Base-by-base conservation (phyloP, 2,113 vertebrate genomes). In the Tachuris rubrigastra region DNA sequence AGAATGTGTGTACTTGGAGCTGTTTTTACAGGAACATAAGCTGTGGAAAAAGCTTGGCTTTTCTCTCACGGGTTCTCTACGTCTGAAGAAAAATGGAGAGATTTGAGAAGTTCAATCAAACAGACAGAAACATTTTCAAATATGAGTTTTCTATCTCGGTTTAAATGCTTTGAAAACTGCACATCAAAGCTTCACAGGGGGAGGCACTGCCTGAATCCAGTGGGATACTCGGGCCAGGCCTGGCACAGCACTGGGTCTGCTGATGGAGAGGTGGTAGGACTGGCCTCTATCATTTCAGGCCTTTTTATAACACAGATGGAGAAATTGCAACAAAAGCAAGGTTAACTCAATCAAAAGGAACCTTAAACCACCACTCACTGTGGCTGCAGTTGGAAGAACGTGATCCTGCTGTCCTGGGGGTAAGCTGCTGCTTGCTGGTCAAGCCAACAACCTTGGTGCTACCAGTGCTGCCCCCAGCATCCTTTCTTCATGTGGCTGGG, bases 11-110 rank as follows among this genome's bases (percentile, higher is more conserved):
- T 95, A 97, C 93, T 97, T 91, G 93, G 94, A 97, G 90, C 79
- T 97, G 97, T 97, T 97, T 97, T 96, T 96, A 97, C 93, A 97
- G 96, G 97, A 97, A 97, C 93, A 95, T 96, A 97, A 97, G 96
- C 96, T 97, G 84, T 87, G 92, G 95, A 93, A 96, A 96, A 97
- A 96, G 87, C 81, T 95, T 96, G 95, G 94, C 94, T 88, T 96
- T 91, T 74, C 69, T 56, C 74, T 85, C 74, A 59, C 0, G 5
- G 65, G 73, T 69, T 97, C 96, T 52, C 78, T 46, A 13, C 0
- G 4, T 53, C 84, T 91, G 82, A 92, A n/a, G 82, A 88, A 74
- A 83, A 87, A 91, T 37, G 39, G 85, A 47, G 79, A 90, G 88
- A 90, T 89, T 42, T 75, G 80, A 94, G 85, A 81, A 95, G 83